Evolutionary conservation across 2,797 vertebrate species (phyloP).

Genomic region (Catharus ustulatus): DNA sequence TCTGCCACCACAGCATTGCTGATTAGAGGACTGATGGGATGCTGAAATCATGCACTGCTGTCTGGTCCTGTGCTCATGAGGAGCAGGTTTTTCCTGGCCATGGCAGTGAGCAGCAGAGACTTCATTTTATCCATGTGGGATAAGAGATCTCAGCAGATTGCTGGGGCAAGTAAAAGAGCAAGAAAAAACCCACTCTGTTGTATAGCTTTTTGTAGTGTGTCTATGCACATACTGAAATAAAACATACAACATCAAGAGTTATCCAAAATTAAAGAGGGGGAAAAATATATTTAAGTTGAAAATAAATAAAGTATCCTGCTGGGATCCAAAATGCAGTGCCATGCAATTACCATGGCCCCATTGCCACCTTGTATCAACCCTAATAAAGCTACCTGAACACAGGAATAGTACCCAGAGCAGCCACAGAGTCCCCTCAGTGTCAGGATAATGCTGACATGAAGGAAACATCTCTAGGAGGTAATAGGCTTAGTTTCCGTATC

Average conservation of each 20-base stretch:
- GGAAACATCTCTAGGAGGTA: not conserved
- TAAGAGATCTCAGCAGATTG: not conserved
- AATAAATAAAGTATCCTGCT: not conserved
- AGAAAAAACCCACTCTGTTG: not conserved
- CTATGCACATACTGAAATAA: not conserved
- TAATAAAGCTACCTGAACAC: not conserved
- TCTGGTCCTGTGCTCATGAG: not conserved
- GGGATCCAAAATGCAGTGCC: not conserved
- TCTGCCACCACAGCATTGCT: not conserved
- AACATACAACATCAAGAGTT: not conserved
- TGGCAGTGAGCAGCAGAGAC: not conserved
- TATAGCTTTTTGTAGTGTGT: not conserved
- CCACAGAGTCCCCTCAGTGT: not conserved
- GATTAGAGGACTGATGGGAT: not conserved
- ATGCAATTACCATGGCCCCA: not conserved
- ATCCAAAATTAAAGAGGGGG: not conserved
- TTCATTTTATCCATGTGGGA: not conserved
- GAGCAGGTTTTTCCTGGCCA: not conserved
- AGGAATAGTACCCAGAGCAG: not conserved
- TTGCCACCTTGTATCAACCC: not conserved
- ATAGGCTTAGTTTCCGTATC: not conserved
- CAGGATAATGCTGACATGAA: not conserved
- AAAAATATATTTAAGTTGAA: not conserved
- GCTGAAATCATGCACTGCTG: not conserved
- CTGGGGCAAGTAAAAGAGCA: not conserved